These are phyloP conservation scores for Holothuria glaberrima DNA, from an alignment of 35 echinoderm and acorn worm genomes.

Conservation along the genomic window DNA sequence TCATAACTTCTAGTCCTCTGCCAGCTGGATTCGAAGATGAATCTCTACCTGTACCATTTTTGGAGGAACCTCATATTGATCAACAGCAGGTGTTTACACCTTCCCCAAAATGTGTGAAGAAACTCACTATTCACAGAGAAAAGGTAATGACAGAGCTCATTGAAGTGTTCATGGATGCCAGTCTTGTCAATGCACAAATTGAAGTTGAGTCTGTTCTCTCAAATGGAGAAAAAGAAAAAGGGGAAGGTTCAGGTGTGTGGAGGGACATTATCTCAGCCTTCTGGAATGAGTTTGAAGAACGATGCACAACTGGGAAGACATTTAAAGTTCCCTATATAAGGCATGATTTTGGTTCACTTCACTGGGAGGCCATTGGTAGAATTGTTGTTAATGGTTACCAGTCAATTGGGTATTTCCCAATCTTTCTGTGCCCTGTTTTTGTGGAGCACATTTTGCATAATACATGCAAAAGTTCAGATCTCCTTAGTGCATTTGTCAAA, in stretches of 20 bases:
- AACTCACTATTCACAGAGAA: conserved; percentile 16
- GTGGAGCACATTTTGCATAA: neutral
- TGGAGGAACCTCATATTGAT: neutral
- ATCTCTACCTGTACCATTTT: neutral
- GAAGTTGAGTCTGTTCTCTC: conserved; percentile 35
- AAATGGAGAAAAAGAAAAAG: conserved; percentile 39
- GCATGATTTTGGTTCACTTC: conserved; percentile 21
- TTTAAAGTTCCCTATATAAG: conserved; percentile 34
- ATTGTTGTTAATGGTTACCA: neutral
- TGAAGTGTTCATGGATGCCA: conserved; percentile 20
- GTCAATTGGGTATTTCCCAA: conserved; percentile 24
- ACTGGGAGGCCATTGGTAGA: conserved; percentile 39
- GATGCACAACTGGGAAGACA: conserved; percentile 35
- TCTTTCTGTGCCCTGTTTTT: conserved; percentile 11
- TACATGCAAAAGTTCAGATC: neutral
- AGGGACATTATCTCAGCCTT: conserved; percentile 24
- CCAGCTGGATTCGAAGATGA: neutral
- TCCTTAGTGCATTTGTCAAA: neutral
- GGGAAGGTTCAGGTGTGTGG: conserved; percentile 33
- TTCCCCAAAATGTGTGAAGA: conserved; percentile 1
- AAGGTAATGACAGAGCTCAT: conserved; percentile 17
- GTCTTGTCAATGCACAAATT: neutral
- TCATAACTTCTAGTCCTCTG: conserved; percentile 25
- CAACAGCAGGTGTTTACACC: neutral
- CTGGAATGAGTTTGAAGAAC: conserved; percentile 43